phyloP scores from a whole-genome alignment of 1,140 invertebrate genomes.

The Listronotus oregonensis region DNA sequence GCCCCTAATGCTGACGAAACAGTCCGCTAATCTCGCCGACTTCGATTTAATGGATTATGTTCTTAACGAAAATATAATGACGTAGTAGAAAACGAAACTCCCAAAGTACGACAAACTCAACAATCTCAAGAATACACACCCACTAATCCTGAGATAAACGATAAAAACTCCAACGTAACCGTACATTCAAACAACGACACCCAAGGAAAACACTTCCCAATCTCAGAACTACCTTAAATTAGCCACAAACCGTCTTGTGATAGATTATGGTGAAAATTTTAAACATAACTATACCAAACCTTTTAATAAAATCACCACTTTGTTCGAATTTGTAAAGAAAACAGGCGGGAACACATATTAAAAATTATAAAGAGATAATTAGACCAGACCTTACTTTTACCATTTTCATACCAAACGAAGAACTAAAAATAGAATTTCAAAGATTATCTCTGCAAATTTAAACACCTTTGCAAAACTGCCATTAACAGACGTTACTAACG shows the following conservation, averaged over 20 bases:
- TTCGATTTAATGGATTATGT: not conserved
- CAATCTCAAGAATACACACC: no score
- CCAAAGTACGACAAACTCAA: not conserved
- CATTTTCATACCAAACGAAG: no score
- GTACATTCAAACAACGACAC: slow-evolving; percentile 6
- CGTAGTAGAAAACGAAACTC: not conserved
- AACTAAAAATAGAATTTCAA: no score
- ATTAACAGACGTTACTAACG: slow-evolving; percentile 7
- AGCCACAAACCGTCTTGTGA: no score
- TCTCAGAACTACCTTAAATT: not conserved
- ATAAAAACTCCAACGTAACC: not conserved
- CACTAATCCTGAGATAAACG: not conserved
- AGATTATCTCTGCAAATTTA: no score
- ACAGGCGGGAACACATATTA: no score
- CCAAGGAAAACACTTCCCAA: slow-evolving; percentile 9
- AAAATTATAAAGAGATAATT: no score
- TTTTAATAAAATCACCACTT: no score
- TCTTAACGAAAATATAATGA: not conserved
- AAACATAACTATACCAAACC: no score
- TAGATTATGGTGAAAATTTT: no score
- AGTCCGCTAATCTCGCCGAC: not conserved
- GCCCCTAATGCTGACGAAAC: not conserved
- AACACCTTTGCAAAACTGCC: slow-evolving; percentile 6
- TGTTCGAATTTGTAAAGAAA: no score
- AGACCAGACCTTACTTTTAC: no score